Evolutionary conservation across 2,113 vertebrate species (phyloP).

Genomic region (Crocuta crocuta): DNA sequence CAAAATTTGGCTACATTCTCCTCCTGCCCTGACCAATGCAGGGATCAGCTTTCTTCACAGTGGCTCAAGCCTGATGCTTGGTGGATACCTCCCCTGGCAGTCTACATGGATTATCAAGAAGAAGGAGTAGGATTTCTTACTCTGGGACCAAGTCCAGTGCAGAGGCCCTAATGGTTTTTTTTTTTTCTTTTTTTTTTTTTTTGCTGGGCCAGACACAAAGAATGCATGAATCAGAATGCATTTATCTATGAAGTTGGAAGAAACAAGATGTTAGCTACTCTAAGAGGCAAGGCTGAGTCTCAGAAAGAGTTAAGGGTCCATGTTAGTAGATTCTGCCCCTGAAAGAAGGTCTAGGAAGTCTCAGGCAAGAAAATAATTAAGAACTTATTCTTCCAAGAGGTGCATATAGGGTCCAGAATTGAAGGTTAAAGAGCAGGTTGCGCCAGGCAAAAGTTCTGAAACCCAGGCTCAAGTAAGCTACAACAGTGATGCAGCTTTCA

Average conservation of each 20-base stretch:
- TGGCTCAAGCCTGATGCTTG: neutral
- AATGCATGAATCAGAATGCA: neutral
- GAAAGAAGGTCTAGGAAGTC: neutral
- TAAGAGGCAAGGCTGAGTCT: neutral
- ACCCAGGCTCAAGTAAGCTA: neutral
- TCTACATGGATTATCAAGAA: neutral
- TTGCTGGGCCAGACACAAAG: neutral
- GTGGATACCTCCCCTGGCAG: neutral
- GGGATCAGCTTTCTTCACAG: neutral
- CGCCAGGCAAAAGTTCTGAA: neutral
- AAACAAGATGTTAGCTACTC: neutral
- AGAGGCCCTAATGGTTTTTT: neutral
- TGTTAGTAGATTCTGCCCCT: neutral
- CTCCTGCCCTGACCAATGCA: constrained; percentile 46
- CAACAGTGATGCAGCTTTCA: neutral
- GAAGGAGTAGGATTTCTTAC: constrained; percentile 3
- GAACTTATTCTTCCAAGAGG: neutral
- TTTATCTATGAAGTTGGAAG: neutral
- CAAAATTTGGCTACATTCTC: constrained; percentile 54
- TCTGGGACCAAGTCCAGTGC: neutral
- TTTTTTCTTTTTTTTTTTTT: neutral
- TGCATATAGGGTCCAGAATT: neutral
- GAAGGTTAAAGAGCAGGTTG: neutral
- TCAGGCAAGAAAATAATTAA: neutral
- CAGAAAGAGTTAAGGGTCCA: neutral